Evolutionary conservation across 2,113 vertebrate genomes (phyloP).

Genomic region (Piprites chloris): DNA sequence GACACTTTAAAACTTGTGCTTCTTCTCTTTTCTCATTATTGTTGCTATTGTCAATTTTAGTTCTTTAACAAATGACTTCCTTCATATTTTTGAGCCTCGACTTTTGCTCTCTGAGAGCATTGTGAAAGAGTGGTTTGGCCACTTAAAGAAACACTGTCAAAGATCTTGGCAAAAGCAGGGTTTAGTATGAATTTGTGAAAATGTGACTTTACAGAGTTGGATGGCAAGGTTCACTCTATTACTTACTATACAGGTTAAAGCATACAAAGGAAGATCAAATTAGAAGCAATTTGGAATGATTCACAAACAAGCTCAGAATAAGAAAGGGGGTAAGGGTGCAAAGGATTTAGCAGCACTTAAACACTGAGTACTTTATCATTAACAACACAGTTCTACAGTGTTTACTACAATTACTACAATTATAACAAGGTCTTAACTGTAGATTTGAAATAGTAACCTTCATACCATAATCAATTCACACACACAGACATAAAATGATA

Average conservation of each 20-base stretch:
- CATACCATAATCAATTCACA: background rate
- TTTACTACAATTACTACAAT: background rate
- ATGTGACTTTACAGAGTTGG: background rate
- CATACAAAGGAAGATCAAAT: background rate
- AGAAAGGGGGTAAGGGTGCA: background rate
- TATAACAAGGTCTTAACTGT: no score
- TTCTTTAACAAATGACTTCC: background rate
- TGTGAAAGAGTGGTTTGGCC: background rate
- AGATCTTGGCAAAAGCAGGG: background rate
- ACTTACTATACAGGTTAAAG: background rate
- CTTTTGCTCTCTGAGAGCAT: background rate
- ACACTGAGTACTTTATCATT: background rate
- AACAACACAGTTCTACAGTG: background rate
- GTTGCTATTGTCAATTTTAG: background rate
- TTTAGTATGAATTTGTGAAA: background rate
- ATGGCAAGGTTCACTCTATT: background rate
- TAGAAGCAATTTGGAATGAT: background rate
- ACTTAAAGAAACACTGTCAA: background rate
- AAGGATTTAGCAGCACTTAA: background rate
- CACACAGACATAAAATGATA: background rate
- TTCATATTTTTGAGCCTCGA: background rate
- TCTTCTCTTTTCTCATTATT: background rate
- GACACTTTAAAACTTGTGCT: background rate
- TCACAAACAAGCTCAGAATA: background rate
- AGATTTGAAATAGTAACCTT: background rate